phyloP scores from a whole-genome alignment of 1,140 invertebrate species.

The Drosophila setifemur region DNA sequence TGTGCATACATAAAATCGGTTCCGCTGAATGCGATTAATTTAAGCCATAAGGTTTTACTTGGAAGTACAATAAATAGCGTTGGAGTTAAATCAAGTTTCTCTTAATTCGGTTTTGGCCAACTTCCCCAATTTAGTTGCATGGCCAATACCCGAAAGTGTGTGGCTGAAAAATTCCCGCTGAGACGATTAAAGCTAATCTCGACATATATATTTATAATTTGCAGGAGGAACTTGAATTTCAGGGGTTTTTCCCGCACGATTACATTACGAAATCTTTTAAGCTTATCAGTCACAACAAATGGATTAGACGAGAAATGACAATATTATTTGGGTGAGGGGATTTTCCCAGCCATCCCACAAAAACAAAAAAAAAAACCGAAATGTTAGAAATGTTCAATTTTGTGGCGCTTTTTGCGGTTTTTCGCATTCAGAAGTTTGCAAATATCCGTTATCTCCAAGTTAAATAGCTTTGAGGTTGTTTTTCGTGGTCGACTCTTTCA shows the following conservation, averaged over 20 bases:
- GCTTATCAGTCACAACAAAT: conserved; percentile 1
- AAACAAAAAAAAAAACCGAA: not conserved
- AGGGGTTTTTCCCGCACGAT: not conserved
- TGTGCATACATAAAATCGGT: not conserved
- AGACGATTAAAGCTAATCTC: not conserved
- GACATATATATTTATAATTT: too few relatives aligned
- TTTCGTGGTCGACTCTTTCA: conserved; percentile 40
- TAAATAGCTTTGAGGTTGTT: conserved; percentile 63
- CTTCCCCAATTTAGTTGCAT: too few relatives aligned
- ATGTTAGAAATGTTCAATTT: conserved; percentile 5
- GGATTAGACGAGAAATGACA: not conserved
- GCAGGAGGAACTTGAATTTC: too few relatives aligned
- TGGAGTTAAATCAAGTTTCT: too few relatives aligned
- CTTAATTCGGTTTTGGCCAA: too few relatives aligned
- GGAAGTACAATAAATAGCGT: too few relatives aligned
- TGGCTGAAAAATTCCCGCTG: not conserved
- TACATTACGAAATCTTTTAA: not conserved
- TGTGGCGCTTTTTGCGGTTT: not conserved
- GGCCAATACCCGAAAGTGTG: too few relatives aligned
- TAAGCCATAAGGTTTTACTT: too few relatives aligned
- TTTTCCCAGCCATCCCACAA: not conserved
- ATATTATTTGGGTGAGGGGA: not conserved
- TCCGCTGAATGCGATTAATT: not conserved
- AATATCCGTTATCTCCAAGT: conserved; percentile 59
- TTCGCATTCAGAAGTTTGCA: not conserved